phyloP scores from a whole-genome alignment of 2,888 invertebrate genomes.

The Stenodera caucasica region DNA sequence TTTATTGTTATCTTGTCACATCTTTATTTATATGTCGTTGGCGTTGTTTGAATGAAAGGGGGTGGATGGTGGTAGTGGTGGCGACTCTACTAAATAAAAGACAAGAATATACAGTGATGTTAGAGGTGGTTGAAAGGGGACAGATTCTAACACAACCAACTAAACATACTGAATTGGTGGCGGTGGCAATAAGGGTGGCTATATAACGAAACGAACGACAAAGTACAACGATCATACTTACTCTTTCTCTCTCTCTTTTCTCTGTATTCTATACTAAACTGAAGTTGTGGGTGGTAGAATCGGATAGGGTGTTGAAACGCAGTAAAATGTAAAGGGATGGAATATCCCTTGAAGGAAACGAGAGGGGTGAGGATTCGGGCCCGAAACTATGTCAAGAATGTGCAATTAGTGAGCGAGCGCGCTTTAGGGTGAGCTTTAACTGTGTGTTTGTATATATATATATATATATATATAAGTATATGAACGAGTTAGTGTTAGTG shows the following conservation, averaged over 20 bases:
- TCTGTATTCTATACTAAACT: conserved; percentile 20
- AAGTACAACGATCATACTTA: conserved; percentile 24
- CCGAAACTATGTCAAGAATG: conserved; percentile 96
- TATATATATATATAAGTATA: neutral
- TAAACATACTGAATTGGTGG: too few species aligned
- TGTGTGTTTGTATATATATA: neutral
- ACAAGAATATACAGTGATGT: conserved; percentile 9
- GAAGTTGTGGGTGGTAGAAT: conserved; percentile 47
- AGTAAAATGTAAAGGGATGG: conserved; percentile 35
- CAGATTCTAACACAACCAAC: neutral
- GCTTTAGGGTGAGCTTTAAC: conserved; percentile 53
- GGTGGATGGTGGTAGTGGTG: conserved; percentile 48
- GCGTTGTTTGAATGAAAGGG: conserved; percentile 30
- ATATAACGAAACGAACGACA: conserved; percentile 16
- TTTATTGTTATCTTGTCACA: conserved; percentile 43
- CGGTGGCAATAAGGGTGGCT: neutral
- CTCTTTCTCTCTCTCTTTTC: neutral
- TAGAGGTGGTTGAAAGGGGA: conserved; percentile 16
- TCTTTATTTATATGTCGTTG: conserved; percentile 40
- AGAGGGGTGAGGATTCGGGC: conserved; percentile 64
- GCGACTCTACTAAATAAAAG: neutral
- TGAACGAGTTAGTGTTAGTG: conserved; percentile 36
- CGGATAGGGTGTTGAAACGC: conserved; percentile 27
- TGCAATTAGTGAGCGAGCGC: conserved; percentile 91
- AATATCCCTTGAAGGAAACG: conserved; percentile 40